Evolutionary conservation across 2,888 invertebrate species (phyloP), one percentile per base, ranked within the genome.

Genomic region (Sepioteuthis lessoniana): DNA sequence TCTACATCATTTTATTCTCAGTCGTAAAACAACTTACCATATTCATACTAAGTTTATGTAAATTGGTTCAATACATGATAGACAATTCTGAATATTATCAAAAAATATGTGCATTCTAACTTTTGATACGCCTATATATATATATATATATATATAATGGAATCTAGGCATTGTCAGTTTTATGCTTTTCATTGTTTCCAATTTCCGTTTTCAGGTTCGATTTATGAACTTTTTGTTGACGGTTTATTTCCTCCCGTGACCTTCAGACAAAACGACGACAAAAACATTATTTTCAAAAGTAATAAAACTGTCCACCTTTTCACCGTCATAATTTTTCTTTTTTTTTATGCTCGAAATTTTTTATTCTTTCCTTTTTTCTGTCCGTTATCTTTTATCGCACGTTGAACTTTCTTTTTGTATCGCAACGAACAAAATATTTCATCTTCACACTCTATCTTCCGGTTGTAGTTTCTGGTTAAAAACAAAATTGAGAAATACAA

Each of bases 111-210:
- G n/a, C n/a, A n/a, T n/a, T n/a, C n/a, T n/a, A n/a, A n/a, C n/a
- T n/a, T n/a, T n/a, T n/a, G n/a, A n/a, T n/a, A n/a, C n/a, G n/a
- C n/a, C n/a, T 47, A 38, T 92, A 37, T 47, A 92, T 92, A 92
- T 47, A 92, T 92, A 92, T 47, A 92, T 92, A 92, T 47, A 92
- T 92, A 92, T 47, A 42, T 55, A 25, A 55, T 25, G 25, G 55
- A 25, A 21, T 21, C 55, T 25, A 55, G 7, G 25, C 5, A 25
- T 55, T 55, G 55, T 25, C 55, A 55, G 55, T 55, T 55, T 55
- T 55, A 55, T 25, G 55, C 21, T 55, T 21, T 25, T 55, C 25
- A 55, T 55, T 55, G 55, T 55, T 21, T 55, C 55, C 28, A 5
- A 25, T 55, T 55, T 55, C 55, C 55, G 55, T 55, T 55, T 55